Percentiles rank a stretch among this genome's conserved stretches.
These are phyloP conservation scores for Danio jaintianensis DNA, from an alignment of 2,797 vertebrate genomes.

Conservation along the genomic window DNA sequence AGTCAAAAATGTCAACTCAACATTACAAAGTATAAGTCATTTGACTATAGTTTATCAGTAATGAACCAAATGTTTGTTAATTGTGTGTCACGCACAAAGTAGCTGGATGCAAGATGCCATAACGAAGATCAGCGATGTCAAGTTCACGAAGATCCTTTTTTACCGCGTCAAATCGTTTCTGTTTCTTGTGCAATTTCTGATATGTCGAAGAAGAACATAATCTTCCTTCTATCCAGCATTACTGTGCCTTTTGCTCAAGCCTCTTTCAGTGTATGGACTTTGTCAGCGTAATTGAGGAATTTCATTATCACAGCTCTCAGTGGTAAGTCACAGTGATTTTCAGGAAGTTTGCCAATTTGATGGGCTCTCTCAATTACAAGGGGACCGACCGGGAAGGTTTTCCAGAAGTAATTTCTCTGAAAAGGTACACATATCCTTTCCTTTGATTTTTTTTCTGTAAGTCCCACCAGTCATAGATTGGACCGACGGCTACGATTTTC, in stretches of 20 bases:
- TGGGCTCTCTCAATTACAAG: background rate
- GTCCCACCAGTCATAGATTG: background rate
- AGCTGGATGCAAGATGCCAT: background rate
- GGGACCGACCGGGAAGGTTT: background rate
- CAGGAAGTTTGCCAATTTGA: background rate
- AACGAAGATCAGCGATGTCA: background rate
- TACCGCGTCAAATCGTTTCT: background rate
- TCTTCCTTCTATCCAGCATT: no score
- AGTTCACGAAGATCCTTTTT: background rate
- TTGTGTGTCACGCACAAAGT: constrained; percentile 15
- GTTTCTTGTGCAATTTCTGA: no score
- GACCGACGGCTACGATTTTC: background rate
- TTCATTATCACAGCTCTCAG: no score
- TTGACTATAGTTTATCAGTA: no score
- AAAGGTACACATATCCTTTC: background rate
- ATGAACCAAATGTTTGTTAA: background rate
- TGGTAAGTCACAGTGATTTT: no score
- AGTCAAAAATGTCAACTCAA: background rate
- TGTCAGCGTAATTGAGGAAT: no score
- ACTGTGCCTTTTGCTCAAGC: no score
- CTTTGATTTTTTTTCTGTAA: background rate
- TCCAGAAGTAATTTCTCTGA: constrained; percentile 16
- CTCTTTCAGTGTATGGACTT: no score
- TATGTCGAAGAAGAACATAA: no score
- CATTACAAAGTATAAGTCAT: background rate